These are phyloP conservation scores for Napeogenes sylphis DNA, from an alignment of 2,888 invertebrate genomes.

Conservation along the genomic window DNA sequence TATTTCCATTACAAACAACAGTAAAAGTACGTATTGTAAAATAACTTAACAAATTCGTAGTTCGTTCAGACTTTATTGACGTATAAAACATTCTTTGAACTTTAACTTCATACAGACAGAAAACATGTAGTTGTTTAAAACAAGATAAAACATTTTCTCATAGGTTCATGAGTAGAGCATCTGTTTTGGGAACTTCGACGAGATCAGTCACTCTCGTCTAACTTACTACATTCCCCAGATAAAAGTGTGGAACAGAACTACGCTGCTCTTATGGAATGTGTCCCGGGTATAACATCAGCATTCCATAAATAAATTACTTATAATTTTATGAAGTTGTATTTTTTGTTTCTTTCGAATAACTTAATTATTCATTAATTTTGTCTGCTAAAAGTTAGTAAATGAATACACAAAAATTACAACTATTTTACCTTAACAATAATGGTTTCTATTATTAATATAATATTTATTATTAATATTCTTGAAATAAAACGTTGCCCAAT, in stretches of 20 bases:
- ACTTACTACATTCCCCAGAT: background rate
- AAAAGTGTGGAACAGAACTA: background rate
- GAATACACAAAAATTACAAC: no score
- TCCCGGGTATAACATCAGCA: constrained; percentile 13
- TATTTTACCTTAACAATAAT: no score
- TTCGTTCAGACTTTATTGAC: background rate
- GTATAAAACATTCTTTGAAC: background rate
- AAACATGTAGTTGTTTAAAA: background rate
- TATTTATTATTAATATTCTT: no score
- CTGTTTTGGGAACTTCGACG: constrained; percentile 1
- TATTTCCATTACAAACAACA: no score
- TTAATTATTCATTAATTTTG: no score
- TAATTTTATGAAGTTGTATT: no score
- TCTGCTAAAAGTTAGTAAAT: no score
- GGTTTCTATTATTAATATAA: no score
- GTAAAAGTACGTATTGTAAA: no score
- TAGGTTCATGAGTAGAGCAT: constrained; percentile 1
- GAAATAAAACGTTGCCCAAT: no score
- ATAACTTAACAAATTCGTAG: background rate
- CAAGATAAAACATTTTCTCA: constrained; percentile 2
- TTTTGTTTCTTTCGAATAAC: no score
- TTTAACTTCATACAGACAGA: background rate
- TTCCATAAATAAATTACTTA: constrained; percentile 28
- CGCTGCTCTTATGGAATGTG: constrained; percentile 1
- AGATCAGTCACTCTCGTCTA: constrained; percentile 1